Evolutionary conservation across 2,888 invertebrate species (phyloP).

Genomic region (Dichetophora obliterata): DNA sequence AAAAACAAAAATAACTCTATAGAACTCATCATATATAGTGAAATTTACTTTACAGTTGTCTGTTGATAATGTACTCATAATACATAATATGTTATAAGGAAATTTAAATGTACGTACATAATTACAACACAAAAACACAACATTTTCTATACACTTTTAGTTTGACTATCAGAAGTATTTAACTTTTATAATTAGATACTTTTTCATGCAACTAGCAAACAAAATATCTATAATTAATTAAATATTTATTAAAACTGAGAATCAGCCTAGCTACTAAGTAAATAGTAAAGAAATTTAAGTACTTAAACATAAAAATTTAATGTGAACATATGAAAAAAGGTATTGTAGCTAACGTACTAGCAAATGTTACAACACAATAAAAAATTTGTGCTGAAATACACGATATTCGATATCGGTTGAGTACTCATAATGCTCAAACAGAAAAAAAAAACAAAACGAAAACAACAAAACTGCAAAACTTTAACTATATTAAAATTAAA

Average conservation of each 20-base stretch:
- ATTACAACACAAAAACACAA: background rate
- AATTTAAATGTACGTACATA: background rate
- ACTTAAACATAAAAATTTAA: background rate
- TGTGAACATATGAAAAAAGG: background rate
- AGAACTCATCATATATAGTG: too few species aligned
- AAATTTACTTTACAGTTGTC: too few species aligned
- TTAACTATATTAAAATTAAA: background rate
- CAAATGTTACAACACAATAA: constrained; percentile 10
- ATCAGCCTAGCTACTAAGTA: background rate
- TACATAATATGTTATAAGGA: too few species aligned
- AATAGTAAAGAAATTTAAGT: background rate
- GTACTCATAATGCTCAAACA: background rate
- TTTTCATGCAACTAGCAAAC: background rate
- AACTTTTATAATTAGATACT: background rate
- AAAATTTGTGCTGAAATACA: constrained; percentile 10
- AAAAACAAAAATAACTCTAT: background rate
- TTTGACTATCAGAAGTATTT: background rate
- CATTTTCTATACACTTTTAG: background rate
- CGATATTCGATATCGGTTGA: constrained; percentile 17
- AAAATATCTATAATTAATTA: background rate
- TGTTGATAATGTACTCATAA: too few species aligned
- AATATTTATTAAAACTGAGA: background rate
- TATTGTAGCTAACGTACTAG: background rate
- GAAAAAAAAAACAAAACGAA: background rate
- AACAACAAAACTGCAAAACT: background rate